phyloP scores from a whole-genome alignment of 2,113 vertebrate species.

The Chrysemys picta region DNA sequence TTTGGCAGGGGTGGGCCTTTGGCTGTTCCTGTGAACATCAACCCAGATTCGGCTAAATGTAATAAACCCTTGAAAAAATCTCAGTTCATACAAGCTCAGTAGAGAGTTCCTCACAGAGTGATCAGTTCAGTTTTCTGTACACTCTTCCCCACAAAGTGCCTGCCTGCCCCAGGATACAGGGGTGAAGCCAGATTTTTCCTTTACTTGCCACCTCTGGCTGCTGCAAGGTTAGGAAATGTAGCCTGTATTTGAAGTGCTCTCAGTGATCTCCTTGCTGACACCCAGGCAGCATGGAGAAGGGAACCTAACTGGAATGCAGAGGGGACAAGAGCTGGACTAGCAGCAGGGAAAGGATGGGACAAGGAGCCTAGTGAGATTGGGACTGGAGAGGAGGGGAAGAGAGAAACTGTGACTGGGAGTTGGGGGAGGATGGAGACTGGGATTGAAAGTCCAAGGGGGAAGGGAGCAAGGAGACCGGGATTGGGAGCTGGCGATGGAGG shows the following conservation, averaged over 20 bases:
- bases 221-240: not conserved
- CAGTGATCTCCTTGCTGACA: not conserved
- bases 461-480: not conserved
- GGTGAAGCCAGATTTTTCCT: not conserved
- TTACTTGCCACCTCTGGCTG: fast-evolving
- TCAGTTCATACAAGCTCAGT: not conserved
- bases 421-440: not conserved
- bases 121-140: not conserved
- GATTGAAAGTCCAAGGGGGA: not conserved
- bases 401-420: not conserved
- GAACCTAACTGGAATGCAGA: not conserved
- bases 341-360: not conserved
- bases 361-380: not conserved
- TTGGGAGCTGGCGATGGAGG: no score
- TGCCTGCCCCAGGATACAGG: not conserved
- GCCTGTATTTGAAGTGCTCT: not conserved
- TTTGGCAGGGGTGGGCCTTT: not conserved
- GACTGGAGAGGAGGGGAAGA: not conserved
- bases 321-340: not conserved
- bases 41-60: not conserved
- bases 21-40: not conserved
- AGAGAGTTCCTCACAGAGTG: not conserved
- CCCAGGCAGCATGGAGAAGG: fast-evolving
- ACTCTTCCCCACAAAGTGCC: not conserved
- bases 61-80: not conserved